Conservation (phyloP, 2,888 invertebrate species). For the Lasioglossum pauxillum region DNA sequence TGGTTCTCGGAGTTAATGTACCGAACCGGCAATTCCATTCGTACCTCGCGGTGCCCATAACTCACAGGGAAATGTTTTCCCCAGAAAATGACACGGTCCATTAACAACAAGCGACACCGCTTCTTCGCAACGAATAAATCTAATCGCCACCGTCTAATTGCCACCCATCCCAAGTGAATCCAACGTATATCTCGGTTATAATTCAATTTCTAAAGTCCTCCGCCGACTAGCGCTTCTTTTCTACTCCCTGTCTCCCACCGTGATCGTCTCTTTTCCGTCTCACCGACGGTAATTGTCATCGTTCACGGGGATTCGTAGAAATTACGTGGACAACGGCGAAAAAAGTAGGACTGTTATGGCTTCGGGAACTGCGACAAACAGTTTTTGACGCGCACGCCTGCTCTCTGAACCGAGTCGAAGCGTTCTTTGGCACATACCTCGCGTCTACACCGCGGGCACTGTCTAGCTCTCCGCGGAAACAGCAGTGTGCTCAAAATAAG, state of each 20-base stretch:
- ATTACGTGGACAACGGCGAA: slow-evolving; percentile 39
- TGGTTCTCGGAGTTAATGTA: slow-evolving; percentile 2
- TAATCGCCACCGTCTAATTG: slow-evolving; percentile 9
- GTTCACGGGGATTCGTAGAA: slow-evolving; percentile 56
- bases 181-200: neutral
- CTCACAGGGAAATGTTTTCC: neutral
- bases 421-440: slow-evolving; percentile 65
- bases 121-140: slow-evolving; percentile 17
- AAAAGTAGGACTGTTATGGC: slow-evolving; percentile 39
- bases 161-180: neutral
- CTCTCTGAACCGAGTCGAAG: slow-evolving; percentile 49
- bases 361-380: slow-evolving; percentile 64
- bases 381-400: slow-evolving; percentile 73
- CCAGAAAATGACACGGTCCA: neutral
- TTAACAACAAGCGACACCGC: neutral
- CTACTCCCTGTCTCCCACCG: neutral
- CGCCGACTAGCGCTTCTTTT: neutral
- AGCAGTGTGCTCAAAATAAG: neutral
- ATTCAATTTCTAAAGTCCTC: slow-evolving; percentile 54
- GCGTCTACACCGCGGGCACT: neutral
- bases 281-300: slow-evolving; percentile 17
- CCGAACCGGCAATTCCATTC: slow-evolving; percentile 18
- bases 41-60: neutral
- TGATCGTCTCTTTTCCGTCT: neutral
- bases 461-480: neutral